Percentiles rank a stretch among this genome's conserved stretches.
Conservation (phyloP, 2,797 vertebrate species). For the Avahi laniger region DNA sequence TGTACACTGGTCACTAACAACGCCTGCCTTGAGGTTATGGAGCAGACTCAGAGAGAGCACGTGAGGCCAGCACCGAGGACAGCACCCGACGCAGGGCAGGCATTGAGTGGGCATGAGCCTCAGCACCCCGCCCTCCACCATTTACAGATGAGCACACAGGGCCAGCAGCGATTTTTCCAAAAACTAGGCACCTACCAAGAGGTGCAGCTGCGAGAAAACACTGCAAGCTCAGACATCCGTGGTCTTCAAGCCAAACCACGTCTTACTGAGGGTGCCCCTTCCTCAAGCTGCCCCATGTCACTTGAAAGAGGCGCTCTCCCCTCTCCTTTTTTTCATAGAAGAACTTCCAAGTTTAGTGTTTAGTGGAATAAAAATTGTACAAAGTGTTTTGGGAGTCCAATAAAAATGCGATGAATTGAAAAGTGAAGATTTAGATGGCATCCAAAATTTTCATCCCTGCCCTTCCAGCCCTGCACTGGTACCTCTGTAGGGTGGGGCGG, state of each 20-base stretch:
- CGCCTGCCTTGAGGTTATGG: background rate
- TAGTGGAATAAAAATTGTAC: background rate
- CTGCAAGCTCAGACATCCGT: rapidly evolving
- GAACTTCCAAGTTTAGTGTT: background rate
- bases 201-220: background rate
- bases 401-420: background rate
- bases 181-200: background rate
- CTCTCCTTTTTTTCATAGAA: background rate
- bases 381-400: background rate
- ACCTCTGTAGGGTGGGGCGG: background rate
- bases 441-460: background rate
- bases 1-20: background rate
- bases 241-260: rapidly evolving
- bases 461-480: background rate
- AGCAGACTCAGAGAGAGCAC: background rate
- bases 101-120: too few relatives aligned
- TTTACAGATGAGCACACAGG: rapidly evolving
- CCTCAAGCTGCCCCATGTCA: background rate
- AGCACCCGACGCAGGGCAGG: background rate
- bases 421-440: background rate
- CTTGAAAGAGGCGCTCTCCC: background rate
- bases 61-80: background rate
- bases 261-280: background rate
- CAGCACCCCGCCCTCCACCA: background rate
- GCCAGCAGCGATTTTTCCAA: rapidly evolving